phyloP scores from a whole-genome alignment of 2,797 vertebrate species.

The Phylloscopus collybita region DNA sequence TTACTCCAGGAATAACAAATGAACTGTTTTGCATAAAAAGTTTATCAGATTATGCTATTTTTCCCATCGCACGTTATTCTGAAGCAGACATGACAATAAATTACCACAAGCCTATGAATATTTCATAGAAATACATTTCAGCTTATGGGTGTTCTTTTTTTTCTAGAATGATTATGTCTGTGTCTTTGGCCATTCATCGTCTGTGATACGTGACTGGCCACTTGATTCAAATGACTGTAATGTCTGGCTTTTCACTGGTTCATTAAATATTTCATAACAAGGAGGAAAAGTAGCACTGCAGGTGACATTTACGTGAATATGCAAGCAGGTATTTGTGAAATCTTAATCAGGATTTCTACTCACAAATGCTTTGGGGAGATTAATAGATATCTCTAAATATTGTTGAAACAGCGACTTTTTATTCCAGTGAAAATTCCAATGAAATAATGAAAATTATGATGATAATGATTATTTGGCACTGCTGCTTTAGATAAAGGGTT shows the following conservation, averaged over 20 bases:
- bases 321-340: neutral
- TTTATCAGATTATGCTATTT: conserved; percentile 16
- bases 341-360: neutral
- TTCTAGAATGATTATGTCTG: neutral
- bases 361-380: neutral
- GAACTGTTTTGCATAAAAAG: conserved; percentile 7
- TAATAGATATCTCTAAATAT: neutral
- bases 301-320: neutral
- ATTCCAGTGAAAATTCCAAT: neutral
- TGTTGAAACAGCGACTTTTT: neutral
- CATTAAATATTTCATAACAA: conserved; percentile 21
- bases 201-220: neutral
- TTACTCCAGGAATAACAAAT: neutral
- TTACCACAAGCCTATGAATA: neutral
- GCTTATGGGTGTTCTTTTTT: neutral
- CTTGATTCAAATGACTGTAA: conserved; percentile 6
- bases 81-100: conserved; percentile 7
- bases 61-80: neutral
- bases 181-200: neutral
- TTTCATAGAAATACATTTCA: conserved; percentile 22
- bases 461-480: neutral
- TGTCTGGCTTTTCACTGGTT: conserved; percentile 16
- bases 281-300: neutral
- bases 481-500: neutral
- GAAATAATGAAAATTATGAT: neutral